Base-by-base conservation (phyloP, 1,140 invertebrate species). In the Calliopsis andreniformis region DNA sequence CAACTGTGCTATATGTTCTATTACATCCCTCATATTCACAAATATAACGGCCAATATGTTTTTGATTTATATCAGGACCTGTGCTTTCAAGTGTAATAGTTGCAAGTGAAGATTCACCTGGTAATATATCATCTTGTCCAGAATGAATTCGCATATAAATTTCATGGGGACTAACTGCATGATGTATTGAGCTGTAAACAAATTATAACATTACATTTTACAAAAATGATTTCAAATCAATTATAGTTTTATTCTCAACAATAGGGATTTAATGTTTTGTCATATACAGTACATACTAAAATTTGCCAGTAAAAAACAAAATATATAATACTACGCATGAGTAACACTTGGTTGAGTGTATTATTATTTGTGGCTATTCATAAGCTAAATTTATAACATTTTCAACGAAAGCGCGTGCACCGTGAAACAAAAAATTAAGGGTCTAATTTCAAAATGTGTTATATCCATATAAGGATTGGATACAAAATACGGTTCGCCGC, bases 1-100 rank as follows among this genome's bases (percentile, higher is more conserved):
- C 98, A 78, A 97, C 95, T 10, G 98, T 99, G 86, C 97, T 98
- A 88, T 99, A 99, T 28, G 96, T 98, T 82, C 98, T 93, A 76
- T 94, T 92, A 92, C 98, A 99, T 1, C 96, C 97, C 76, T 96
- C 95, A 92, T 96, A 98, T 91, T 98, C 96, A 92, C 98, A 99
- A 86, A 94, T 94, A 90, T 96, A 98, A 76, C 96, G 92, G 87
- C 94, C 95, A 18, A 95, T 93, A 88, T 94, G 93, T 79, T 93
- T 95, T 83, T 93, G 92, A 88, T 94, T 95, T 20, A 93, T 94
- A 53, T 94, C 91, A 30, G 94, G 93, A 91, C 96, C 93, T 20
- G 92, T 93, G 71, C 91, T 94, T 88, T 95, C 94, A 78, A 95
- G 93, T n/a, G 93, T 95, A 25, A 95, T 92, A 35, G 94, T 95